phyloP scores from a whole-genome alignment of 2,797 vertebrate genomes.

The Manis javanica region DNA sequence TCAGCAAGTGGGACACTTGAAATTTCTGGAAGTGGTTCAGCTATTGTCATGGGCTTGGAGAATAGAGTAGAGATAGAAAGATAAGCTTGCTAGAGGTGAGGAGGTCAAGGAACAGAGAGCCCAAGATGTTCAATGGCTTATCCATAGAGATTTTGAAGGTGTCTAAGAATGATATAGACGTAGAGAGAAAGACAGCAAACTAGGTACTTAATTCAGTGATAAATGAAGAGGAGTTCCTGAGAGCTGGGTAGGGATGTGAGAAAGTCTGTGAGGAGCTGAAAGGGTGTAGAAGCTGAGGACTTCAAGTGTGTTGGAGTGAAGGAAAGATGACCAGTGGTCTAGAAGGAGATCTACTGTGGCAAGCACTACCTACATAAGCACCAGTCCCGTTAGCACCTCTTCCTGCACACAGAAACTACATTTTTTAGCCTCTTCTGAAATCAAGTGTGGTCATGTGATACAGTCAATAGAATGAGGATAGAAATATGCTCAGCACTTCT shows the following conservation, averaged over 20 bases:
- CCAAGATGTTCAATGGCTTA: not conserved
- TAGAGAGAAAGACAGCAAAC: not conserved
- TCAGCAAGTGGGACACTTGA: not conserved
- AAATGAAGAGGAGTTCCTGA: not conserved
- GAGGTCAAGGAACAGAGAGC: not conserved
- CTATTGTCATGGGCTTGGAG: not conserved
- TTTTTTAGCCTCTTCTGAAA: not conserved
- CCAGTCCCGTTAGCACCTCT: not conserved
- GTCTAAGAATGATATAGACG: not conserved
- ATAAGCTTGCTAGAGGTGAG: not conserved
- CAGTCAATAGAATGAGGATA: not conserved
- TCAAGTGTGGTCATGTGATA: not conserved
- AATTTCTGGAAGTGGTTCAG: not conserved
- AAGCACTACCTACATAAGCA: not conserved
- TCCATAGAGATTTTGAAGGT: not conserved
- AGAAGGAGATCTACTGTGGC: not conserved
- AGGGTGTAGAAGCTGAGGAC: not conserved
- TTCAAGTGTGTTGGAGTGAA: not conserved
- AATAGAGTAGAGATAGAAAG: not conserved
- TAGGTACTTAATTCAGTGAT: not conserved
- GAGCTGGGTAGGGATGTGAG: not conserved
- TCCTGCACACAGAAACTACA: not conserved
- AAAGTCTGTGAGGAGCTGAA: not conserved
- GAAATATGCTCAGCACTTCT: not conserved
- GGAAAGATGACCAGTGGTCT: not conserved